These are phyloP conservation scores for Sminthurinus aureus DNA, from an alignment of 2,888 invertebrate genomes.

Conservation along the genomic window DNA sequence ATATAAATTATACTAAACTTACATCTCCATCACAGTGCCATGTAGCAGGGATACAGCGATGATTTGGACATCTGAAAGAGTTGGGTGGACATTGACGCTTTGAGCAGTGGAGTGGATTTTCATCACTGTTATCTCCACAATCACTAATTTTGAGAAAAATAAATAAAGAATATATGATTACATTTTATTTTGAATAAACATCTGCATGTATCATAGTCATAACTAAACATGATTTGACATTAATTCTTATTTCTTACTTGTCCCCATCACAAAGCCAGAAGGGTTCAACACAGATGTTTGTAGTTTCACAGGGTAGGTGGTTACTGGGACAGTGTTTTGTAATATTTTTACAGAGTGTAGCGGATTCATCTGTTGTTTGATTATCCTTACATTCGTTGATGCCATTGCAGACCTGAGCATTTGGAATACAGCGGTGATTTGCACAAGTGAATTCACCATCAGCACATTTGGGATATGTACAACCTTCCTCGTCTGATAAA, in stretches of 20 bases:
- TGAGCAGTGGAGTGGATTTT: conserved; percentile 88
- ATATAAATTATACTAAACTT: no score
- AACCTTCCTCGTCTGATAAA: conserved; percentile 88
- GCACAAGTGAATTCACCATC: conserved; percentile 94
- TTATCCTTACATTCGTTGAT: conserved; percentile 74
- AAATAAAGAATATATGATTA: no score
- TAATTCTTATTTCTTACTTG: conserved; percentile 8
- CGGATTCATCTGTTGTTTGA: conserved; percentile 88
- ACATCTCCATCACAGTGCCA: conserved; percentile 93
- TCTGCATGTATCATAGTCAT: no score
- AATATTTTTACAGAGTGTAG: conserved; percentile 77
- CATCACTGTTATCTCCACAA: conserved; percentile 90
- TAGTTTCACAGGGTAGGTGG: conserved; percentile 90
- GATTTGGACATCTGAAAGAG: conserved; percentile 91
- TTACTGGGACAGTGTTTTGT: conserved; percentile 88
- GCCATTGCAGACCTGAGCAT: conserved; percentile 70
- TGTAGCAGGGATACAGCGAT: conserved; percentile 92
- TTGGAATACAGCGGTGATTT: conserved; percentile 90
- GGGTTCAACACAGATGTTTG: conserved; percentile 96
- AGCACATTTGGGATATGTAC: conserved; percentile 88
- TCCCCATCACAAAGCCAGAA: conserved; percentile 95
- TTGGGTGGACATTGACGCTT: conserved; percentile 89
- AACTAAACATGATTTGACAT: no score
- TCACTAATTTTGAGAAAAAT: no score
- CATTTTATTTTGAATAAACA: no score